Base-by-base conservation (phyloP, 2,888 invertebrate genomes). In the Aspidiotus rigidus region DNA sequence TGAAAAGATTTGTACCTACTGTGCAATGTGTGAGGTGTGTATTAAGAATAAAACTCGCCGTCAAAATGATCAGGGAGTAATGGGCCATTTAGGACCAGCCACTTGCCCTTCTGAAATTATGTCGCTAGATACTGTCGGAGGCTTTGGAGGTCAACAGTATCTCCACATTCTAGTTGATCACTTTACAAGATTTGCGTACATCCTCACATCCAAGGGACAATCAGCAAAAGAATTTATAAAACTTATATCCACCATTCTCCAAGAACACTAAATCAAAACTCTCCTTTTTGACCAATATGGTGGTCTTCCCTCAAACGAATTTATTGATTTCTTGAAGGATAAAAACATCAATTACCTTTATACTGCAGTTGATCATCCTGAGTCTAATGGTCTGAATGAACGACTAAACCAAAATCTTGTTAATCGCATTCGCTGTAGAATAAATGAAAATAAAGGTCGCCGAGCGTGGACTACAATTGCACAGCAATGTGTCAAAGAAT, bases 21-120 rank as follows among this genome's bases (percentile, higher is more conserved):
- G 74, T 16, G 17, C 6, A 8, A 7, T 11, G 15, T 59, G 59
- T 64, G 69, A 71, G 60, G 70, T 72, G 54, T 75, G 76, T 62
- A 74, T 73, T 59, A 73, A 74, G 70, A 76, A 76, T 62, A 76
- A 76, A 72, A 72, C 74, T 40, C 73, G 76, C 73, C 71, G 72
- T 64, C 70, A 72, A 39, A 39, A 70, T 13, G 73, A 73, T 64
- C 62, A 73, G 61, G 75, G 73, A 7, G 64, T 73, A n/a, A 69
- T 75, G 71, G 74, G 74, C 7, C 73, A 74, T 40, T 55, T 75
- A 39, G 75, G 75, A n/a, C 75, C 76, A 9, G 74, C 76, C 7
- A 64, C 62, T 44, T 42, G 73, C 13, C 74, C 74, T 7, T 74
- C 74, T 70, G 73, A 75, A 71, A 75, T 76, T 64, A 55, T 74